phyloP scores from a whole-genome alignment of 1,140 invertebrate genomes.

The Rhizoglyphus robini region DNA sequence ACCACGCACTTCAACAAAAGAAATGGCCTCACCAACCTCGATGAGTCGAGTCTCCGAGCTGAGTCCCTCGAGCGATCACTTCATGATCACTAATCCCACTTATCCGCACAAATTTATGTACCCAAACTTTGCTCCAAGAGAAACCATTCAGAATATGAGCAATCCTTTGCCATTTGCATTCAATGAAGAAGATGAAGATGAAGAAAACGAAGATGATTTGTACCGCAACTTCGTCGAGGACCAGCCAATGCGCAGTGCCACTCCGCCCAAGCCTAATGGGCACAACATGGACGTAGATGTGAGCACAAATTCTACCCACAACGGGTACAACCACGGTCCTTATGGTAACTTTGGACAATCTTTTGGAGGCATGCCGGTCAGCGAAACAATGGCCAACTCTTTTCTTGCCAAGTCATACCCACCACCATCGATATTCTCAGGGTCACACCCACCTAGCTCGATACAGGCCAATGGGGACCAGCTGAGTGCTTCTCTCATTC shows the following conservation, averaged over 20 bases:
- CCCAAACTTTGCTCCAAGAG: no score
- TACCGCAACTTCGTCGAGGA: background rate
- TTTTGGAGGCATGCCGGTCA: background rate
- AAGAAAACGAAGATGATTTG: conserved; percentile 1
- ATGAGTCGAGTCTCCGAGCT: no score
- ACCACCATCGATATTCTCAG: background rate
- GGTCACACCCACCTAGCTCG: no score
- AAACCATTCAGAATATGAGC: no score
- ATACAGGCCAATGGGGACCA: background rate
- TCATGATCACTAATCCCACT: no score
- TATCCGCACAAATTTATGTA: no score
- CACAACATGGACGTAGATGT: background rate
- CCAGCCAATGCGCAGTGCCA: background rate
- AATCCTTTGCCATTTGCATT: no score
- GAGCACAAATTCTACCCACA: background rate
- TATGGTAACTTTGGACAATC: background rate
- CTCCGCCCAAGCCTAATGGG: background rate
- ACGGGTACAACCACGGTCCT: background rate
- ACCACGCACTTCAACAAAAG: no score
- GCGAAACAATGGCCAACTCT: background rate
- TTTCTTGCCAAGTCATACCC: background rate
- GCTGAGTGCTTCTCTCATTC: no score
- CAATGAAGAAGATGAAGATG: conserved; percentile 2
- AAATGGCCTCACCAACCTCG: no score
- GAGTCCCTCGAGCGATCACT: no score